Percentiles rank a stretch among this genome's conserved stretches.
These are phyloP conservation scores for Trachelipus rathkii DNA, from an alignment of 1,140 invertebrate genomes.

Conservation along the genomic window DNA sequence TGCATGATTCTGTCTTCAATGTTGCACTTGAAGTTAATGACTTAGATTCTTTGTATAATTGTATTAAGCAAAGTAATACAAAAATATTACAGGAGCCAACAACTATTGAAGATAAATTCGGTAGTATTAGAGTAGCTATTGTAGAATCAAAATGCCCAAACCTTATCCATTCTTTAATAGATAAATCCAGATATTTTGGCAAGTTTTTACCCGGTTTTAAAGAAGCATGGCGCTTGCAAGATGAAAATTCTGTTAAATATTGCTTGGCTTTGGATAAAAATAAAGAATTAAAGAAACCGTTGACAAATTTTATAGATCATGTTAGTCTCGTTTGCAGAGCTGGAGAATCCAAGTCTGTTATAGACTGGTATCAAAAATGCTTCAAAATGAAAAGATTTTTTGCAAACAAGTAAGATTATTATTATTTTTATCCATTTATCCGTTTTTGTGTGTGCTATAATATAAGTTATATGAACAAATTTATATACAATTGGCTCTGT, in stretches of 20 bases:
- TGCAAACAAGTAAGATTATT: constrained; percentile 52
- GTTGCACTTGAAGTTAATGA: constrained; percentile 54
- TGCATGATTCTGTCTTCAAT: constrained; percentile 54
- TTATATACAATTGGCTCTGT: no score
- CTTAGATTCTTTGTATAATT: constrained; percentile 48
- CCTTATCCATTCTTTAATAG: constrained; percentile 54
- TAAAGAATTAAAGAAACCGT: neutral
- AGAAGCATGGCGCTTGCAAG: neutral
- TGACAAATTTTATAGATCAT: constrained; percentile 53
- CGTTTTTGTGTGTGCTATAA: no score
- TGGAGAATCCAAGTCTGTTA: constrained; percentile 50
- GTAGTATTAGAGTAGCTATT: constrained; percentile 50
- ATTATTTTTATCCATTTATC: no score
- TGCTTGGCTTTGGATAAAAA: no score
- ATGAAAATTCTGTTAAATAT: neutral
- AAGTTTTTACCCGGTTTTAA: constrained; percentile 54
- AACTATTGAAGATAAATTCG: constrained; percentile 48
- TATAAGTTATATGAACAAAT: no score
- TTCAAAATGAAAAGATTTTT: constrained; percentile 56
- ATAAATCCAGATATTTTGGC: constrained; percentile 51
- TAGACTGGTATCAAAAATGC: constrained; percentile 54
- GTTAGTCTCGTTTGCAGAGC: constrained; percentile 52
- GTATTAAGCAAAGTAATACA: constrained; percentile 45
- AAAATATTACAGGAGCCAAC: constrained; percentile 27
- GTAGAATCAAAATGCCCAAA: constrained; percentile 55